A percentile compares a stretch with the other conserved stretches of the same genome.
phyloP scores from a whole-genome alignment of 2,888 invertebrate species.

The Belgica antarctica region DNA sequence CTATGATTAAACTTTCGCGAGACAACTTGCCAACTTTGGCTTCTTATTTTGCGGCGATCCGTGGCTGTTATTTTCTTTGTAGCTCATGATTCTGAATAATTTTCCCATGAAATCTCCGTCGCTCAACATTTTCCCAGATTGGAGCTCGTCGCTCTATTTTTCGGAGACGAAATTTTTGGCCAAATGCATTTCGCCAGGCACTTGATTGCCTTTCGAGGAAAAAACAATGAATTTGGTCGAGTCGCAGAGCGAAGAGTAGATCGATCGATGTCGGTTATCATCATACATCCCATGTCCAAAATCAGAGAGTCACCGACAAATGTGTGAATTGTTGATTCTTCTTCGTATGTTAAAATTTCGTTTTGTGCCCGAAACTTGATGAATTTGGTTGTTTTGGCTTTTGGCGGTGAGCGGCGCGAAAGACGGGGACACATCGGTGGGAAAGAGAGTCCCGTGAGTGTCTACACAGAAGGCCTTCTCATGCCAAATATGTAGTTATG shows the following conservation, averaged over 20 bases:
- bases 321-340: neutral
- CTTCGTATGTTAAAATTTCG: conserved; percentile 13
- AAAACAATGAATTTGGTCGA: conserved; percentile 44
- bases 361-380: conserved; percentile 22
- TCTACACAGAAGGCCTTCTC: conserved; percentile 33
- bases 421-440: neutral
- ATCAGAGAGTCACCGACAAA: neutral
- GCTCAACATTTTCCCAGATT: conserved; percentile 1
- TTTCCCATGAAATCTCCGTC: neutral
- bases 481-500: conserved; percentile 38
- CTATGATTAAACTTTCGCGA: conserved; percentile 15
- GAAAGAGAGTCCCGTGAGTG: conserved; percentile 37
- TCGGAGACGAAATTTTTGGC: conserved; percentile 19
- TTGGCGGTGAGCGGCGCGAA: conserved; percentile 22
- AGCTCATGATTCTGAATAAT: neutral
- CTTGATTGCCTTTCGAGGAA: conserved; percentile 37
- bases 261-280: conserved; percentile 35
- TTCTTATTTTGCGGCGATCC: neutral
- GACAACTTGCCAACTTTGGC: conserved; percentile 37
- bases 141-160: conserved; percentile 3
- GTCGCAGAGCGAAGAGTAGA: conserved; percentile 27
- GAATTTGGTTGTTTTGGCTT: conserved; percentile 40
- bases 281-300: conserved; percentile 26
- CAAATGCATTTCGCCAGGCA: conserved; percentile 12
- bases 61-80: neutral